phyloP scores from a whole-genome alignment of 2,888 invertebrate species.

The Podabrus alpinus region DNA sequence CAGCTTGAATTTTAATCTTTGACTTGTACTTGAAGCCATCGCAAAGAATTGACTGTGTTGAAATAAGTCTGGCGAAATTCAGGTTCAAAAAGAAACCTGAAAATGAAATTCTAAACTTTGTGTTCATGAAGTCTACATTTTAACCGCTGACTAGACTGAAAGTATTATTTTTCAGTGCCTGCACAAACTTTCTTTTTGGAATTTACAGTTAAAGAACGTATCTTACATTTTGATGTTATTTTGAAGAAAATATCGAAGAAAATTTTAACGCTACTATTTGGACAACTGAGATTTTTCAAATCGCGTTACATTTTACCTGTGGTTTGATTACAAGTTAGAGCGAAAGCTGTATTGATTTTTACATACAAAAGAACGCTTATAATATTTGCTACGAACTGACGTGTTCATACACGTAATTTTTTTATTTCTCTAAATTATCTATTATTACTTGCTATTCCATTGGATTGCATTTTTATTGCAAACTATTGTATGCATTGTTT shows the following conservation, averaged over 20 bases:
- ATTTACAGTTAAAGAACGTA: not conserved
- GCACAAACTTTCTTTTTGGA: not conserved
- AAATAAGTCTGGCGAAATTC: too few relatives aligned
- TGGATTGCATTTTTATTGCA: not conserved
- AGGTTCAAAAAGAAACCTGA: too few relatives aligned
- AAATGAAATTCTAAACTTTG: too few relatives aligned
- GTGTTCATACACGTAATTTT: not conserved
- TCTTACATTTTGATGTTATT: not conserved
- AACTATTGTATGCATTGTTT: not conserved
- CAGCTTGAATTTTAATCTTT: too few relatives aligned
- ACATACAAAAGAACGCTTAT: not conserved
- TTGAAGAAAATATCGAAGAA: not conserved
- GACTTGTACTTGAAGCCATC: too few relatives aligned
- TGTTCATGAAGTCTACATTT: not conserved
- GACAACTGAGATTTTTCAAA: not conserved
- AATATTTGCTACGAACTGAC: not conserved
- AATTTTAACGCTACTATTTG: not conserved
- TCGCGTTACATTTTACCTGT: not conserved
- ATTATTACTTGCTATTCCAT: not conserved
- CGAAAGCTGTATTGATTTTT: not conserved
- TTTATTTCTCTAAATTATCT: not conserved
- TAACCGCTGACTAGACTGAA: too few relatives aligned
- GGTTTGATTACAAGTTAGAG: not conserved
- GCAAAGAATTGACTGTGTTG: too few relatives aligned
- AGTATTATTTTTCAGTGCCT: not conserved